Base-by-base conservation (phyloP, 1,140 invertebrate genomes). In the Diachasma alloeum region DNA sequence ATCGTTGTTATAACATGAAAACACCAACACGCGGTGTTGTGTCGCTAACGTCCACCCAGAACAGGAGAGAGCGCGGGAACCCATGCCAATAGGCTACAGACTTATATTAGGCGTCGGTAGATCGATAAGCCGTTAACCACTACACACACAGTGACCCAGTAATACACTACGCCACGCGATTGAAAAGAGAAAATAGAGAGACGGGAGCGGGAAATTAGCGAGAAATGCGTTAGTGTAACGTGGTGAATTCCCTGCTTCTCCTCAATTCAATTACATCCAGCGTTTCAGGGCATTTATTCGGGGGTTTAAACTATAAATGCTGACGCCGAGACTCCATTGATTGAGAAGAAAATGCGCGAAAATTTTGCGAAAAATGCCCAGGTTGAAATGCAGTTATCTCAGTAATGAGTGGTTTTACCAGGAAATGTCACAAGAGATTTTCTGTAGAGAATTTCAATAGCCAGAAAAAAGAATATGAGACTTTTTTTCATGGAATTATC, bases 61-160 rank as follows among this genome's bases (percentile, higher is more conserved):
- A 6, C 11, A 24, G 59, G 59, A 24, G 59, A 24, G 59, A 63
- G 59, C n/a, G 53, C 13, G 53, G 13, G 17, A 74, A 24, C 17
- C 42, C 67, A 69, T 75, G 66, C 44, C 63, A 75, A 78, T 69
- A 75, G 68, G 73, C 26, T 66, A 74, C 15, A 56, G 48, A 15
- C 59, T 67, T 56, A 67, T 46, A 74, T 72, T 42, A 74, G 56
- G 24, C 22, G 56, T 46, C 46, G 39, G 11, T 26, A 78, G 73
- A 78, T 78, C 77, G 77, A 78, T 78, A 78, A 72, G 48, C 74
- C 69, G 77, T 78, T 78, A 78, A 78, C 77, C 67, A 78, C 48
- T 42, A 78, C 73, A 78, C 63, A 39, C 42, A 71, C 36, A 78
- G 26, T 78, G 77, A 78, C 77, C 77, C 72, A 53, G 69, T 78